These are phyloP conservation scores for Oxygymnocypris stewartii DNA, from an alignment of 2,113 vertebrate species.

Conservation along the genomic window DNA sequence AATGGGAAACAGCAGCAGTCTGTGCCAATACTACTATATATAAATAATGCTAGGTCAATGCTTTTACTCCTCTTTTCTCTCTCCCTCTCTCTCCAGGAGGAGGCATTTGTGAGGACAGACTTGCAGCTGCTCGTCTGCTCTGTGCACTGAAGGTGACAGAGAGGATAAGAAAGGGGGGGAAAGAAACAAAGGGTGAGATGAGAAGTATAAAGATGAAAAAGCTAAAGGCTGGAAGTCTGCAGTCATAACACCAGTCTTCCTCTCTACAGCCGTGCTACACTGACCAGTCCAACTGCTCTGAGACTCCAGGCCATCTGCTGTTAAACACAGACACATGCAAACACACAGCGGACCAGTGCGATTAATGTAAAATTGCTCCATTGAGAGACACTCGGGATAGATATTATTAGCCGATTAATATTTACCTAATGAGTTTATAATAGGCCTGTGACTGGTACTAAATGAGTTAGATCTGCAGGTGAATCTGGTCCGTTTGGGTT, in stretches of 20 bases:
- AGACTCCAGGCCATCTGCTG: conserved; percentile 70
- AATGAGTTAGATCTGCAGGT: conserved; percentile 25
- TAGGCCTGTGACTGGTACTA: conserved; percentile 14
- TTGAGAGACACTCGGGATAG: conserved; percentile 10
- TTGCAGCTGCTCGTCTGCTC: conserved; percentile 66
- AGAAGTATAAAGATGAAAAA: conserved; percentile 20
- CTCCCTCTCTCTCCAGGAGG: conserved; percentile 61
- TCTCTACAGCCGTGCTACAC: not conserved
- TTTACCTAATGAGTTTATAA: conserved; percentile 39
- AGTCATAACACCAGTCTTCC: conserved; percentile 36
- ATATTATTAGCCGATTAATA: conserved; percentile 43
- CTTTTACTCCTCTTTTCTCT: conserved; percentile 63
- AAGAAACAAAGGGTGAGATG: conserved; percentile 24
- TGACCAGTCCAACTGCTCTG: conserved; percentile 35
- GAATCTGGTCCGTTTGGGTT: conserved; percentile 1
- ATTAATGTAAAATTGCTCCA: conserved; percentile 36
- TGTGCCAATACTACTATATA: conserved; percentile 77
- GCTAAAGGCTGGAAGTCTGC: conserved; percentile 15
- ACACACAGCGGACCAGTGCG: not conserved
- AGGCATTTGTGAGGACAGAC: conserved; percentile 68
- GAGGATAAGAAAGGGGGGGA: not conserved
- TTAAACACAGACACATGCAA: conserved; percentile 53
- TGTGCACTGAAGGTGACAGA: conserved; percentile 34
- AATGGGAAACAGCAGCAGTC: conserved; percentile 71
- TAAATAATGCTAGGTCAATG: conserved; percentile 81